Base-by-base conservation (phyloP, 2,113 vertebrate species). In the Gracilinanus agilis region DNA sequence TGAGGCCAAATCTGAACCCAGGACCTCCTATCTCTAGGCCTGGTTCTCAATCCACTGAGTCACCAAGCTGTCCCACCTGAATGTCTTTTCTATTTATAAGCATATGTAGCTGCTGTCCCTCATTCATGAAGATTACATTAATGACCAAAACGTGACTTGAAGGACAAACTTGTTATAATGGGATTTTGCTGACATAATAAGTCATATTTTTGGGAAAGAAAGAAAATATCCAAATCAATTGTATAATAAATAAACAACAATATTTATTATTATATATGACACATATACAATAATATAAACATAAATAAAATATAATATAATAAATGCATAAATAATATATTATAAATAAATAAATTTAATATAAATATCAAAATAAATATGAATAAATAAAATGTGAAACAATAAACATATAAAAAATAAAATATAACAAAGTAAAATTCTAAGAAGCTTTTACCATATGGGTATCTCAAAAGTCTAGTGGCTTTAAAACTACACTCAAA, bases 61-160 rank as follows among this genome's bases (percentile, higher is more conserved):
- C 49, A 49, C 49, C 49, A 2, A 49, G 49, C 49, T 49, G 49
- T 5, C 5, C 5, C 49, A n/a, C 49, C 49, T 49, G 94, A 92
- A 67, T 67, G 27, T 67, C 58, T 67, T 67, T 67, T 67, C 58
- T 67, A 67, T 67, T 67, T 67, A 67, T 67, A 12, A 67, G 11
- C 58, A 34, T 10, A 67, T 67, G 89, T 54, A 44, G 88, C 29
- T 92, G 40, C 1, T 93, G 0, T 75, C 34, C 54, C 92, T 94
- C 92, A 92, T 23, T 67, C 92, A 90, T 55, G 24, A 95, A 54
- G 49, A 94, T 55, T 58, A 89, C 25, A 94, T 67, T 67, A 58
- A 27, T 54, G 94, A 94, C n/a, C 7, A 61, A 8, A 55, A 61
- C 0, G 54, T 44, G 88, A 93, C 7, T 23, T 94, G 94, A 96